Base-by-base conservation (phyloP, 2,797 vertebrate species). In the Bradypus variegatus region DNA sequence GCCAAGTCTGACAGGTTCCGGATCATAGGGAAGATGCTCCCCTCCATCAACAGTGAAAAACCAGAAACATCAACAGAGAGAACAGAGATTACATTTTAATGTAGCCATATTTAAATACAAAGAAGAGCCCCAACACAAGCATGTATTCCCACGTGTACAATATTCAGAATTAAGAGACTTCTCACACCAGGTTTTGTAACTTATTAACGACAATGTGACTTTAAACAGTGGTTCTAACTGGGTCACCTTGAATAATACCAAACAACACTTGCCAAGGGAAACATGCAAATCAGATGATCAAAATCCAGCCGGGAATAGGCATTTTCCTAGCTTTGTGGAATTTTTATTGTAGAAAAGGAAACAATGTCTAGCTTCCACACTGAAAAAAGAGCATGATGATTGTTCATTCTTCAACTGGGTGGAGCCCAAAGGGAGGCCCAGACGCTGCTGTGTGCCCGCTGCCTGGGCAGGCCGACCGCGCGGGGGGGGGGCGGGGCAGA, bases 191-290 rank as follows among this genome's bases (percentile, higher is more conserved):
- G 70, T 27, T 92, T 58, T 87, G 38, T 93, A 89, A 94, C 84
- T 93, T 90, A 93, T 81, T 84, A 88, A 93, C n/a, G 65, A 91
- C 83, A 94, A 80, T 23, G 55, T 81, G 96, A 92, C 95, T 96
- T 91, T 93, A 90, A 93, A 87, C 58, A 91, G 78, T 73, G 89
- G 79, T 80, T 96, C 89, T 95, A 96, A 93, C 89, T 93, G 87
- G 94, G 96, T 95, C 95, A 95, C 94, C 92, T 92, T 95, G 92
- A 90, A 92, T n/a, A 91, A 95, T 70, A 88, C 18, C 60, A 89
- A 95, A 89, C 89, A 94, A 85, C 93, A 69, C 88, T 84, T 90
- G 77, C 77, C 92, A 86, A 92, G 67, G 81, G 84, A 94, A 87
- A 91, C 80, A 90, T 87, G 89, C 84, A 95, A 94, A 92, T 86